A percentile compares a stretch with the other conserved stretches of the same genome.
phyloP scores from a whole-genome alignment of 2,113 vertebrate species.

The Damaliscus lunatus region DNA sequence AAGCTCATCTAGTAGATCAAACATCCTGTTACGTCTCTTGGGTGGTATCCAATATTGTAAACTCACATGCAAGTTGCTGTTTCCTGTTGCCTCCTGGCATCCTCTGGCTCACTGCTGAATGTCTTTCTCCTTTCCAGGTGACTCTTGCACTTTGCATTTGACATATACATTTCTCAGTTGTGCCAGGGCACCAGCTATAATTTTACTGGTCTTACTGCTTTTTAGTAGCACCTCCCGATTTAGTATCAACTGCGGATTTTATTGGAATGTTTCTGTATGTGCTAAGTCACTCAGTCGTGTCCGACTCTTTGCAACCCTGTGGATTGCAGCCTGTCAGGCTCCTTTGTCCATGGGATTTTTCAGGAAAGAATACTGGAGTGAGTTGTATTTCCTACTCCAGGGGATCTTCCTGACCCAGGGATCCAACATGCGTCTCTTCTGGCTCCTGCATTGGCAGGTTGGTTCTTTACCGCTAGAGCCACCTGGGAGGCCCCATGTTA shows the following conservation, averaged over 20 bases:
- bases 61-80: not conserved
- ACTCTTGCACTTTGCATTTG: not conserved
- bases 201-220: not conserved
- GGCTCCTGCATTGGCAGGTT: not conserved
- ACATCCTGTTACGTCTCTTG: not conserved
- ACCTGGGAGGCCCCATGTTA: not conserved
- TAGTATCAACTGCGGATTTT: constrained; percentile 5
- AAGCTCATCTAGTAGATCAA: not conserved
- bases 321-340: not conserved
- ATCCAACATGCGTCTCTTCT: not conserved
- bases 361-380: not conserved
- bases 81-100: not conserved
- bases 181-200: not conserved
- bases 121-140: not conserved
- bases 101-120: not conserved
- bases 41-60: not conserved
- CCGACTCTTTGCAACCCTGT: not conserved
- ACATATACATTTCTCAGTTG: not conserved
- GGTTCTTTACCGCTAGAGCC: not conserved
- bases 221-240: not conserved
- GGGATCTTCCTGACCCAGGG: not conserved
- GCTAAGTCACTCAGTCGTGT: not conserved
- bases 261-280: not conserved
- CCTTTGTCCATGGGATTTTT: not conserved
- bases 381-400: not conserved